phyloP scores from a whole-genome alignment of 2,113 vertebrate genomes.

The Trochalopteron elliotii region DNA sequence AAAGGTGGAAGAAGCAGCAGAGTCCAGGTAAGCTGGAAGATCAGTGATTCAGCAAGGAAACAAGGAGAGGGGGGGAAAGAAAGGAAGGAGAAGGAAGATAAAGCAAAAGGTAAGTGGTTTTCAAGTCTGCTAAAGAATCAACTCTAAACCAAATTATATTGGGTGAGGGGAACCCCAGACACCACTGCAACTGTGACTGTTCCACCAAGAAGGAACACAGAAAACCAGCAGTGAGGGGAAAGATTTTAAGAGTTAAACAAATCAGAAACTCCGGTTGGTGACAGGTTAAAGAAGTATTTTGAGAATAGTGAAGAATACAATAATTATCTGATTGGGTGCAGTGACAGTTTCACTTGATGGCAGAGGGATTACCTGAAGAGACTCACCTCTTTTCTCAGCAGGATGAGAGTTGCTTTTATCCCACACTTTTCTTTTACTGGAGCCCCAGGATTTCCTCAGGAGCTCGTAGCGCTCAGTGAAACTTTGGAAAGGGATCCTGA shows the following conservation, averaged over 20 bases:
- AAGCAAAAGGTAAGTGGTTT: slow-evolving; percentile 32
- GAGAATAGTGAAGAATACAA: neutral
- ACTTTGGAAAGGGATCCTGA: slow-evolving; percentile 83
- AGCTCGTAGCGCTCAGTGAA: slow-evolving; percentile 85
- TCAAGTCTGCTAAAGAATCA: neutral
- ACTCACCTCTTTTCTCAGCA: neutral
- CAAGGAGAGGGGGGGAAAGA: neutral
- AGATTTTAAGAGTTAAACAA: neutral
- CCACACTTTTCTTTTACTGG: neutral
- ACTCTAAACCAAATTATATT: neutral
- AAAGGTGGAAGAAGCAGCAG: slow-evolving; percentile 59
- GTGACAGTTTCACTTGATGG: neutral
- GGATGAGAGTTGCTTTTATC: neutral
- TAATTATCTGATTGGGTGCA: neutral
- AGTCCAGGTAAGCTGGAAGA: slow-evolving; percentile 47
- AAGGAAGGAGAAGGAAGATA: slow-evolving; percentile 17
- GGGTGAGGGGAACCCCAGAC: neutral
- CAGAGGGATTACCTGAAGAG: neutral
- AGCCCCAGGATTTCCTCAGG: slow-evolving; percentile 58
- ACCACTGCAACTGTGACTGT: rapidly evolving
- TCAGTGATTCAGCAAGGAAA: slow-evolving; percentile 47
- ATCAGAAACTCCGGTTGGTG: neutral
- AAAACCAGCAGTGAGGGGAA: neutral
- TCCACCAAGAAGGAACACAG: neutral
- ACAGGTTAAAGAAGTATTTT: neutral